phyloP scores from a whole-genome alignment of 2,113 vertebrate genomes.

The Phodopus roborovskii region DNA sequence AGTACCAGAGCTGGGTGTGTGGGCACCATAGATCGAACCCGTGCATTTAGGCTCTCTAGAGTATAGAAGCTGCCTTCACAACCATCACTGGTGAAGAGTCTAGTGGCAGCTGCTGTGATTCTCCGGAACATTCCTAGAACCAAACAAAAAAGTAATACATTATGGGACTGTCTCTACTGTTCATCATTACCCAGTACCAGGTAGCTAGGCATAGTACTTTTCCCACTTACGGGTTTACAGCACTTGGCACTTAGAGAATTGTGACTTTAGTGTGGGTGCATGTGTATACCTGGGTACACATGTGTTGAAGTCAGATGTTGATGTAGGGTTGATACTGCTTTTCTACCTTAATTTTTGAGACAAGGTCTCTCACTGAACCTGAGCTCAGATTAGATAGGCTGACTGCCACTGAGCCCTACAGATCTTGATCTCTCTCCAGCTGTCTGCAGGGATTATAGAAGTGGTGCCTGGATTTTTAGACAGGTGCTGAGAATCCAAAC shows the following conservation, averaged over 20 bases:
- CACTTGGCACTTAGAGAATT: neutral
- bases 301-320: neutral
- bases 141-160: neutral
- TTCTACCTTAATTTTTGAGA: neutral
- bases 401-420: neutral
- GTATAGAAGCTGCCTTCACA: slow-evolving; percentile 90
- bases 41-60: slow-evolving; percentile 91
- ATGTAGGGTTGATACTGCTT: neutral
- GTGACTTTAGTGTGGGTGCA: neutral
- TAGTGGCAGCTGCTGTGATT: slow-evolving; percentile 94
- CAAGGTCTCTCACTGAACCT: neutral
- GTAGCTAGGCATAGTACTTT: neutral
- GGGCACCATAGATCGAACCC: slow-evolving; percentile 93
- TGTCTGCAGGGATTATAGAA: neutral
- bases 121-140: slow-evolving; percentile 96
- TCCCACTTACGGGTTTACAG: fast-evolving
- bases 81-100: slow-evolving; percentile 91
- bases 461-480: neutral
- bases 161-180: neutral
- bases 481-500: neutral
- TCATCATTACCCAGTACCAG: fast-evolving
- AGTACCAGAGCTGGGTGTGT: slow-evolving; percentile 97
- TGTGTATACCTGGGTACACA: neutral
- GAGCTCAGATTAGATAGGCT: neutral
- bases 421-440: too few species aligned